Evolutionary conservation across 2,113 vertebrate genomes (phyloP).

Genomic region (Oryzias celebensis): DNA sequence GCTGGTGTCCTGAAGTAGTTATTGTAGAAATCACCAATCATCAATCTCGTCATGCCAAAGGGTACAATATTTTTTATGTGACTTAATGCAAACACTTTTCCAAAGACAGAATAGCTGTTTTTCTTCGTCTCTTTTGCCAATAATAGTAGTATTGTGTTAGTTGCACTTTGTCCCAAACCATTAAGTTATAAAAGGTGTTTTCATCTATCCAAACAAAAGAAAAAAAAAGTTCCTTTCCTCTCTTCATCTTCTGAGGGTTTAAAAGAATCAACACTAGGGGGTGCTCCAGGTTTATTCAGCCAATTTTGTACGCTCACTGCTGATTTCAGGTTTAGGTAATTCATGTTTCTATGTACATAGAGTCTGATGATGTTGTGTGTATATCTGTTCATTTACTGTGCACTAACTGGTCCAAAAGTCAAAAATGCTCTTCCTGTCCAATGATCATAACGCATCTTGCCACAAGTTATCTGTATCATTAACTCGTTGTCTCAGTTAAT

Average conservation of each 20-base stretch:
- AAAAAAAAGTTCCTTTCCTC: background rate
- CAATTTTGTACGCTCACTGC: slow-evolving; percentile 33
- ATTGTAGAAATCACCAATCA: no score
- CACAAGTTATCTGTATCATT: slow-evolving; percentile 66
- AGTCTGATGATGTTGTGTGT: slow-evolving; percentile 12
- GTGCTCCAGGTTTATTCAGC: slow-evolving; percentile 71
- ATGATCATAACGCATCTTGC: slow-evolving; percentile 44
- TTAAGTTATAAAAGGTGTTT: no score
- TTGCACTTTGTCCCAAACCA: background rate
- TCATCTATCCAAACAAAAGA: background rate
- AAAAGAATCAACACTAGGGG: slow-evolving; percentile 66
- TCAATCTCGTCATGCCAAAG: no score
- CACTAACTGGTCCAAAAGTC: slow-evolving; percentile 20
- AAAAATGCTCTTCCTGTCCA: slow-evolving; percentile 12
- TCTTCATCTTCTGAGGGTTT: slow-evolving; percentile 21
- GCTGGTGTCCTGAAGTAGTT: no score
- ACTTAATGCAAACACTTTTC: no score
- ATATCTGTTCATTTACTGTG: slow-evolving; percentile 37
- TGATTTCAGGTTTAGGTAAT: slow-evolving; percentile 7
- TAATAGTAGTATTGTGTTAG: background rate
- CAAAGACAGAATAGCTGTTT: background rate
- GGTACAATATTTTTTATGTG: no score
- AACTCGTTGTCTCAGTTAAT: slow-evolving; percentile 44
- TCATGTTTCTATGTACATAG: slow-evolving; percentile 14
- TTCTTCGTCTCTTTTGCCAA: background rate